Evolutionary conservation across 2,888 invertebrate genomes (phyloP).

Genomic region (Hypselothyrea guttata): DNA sequence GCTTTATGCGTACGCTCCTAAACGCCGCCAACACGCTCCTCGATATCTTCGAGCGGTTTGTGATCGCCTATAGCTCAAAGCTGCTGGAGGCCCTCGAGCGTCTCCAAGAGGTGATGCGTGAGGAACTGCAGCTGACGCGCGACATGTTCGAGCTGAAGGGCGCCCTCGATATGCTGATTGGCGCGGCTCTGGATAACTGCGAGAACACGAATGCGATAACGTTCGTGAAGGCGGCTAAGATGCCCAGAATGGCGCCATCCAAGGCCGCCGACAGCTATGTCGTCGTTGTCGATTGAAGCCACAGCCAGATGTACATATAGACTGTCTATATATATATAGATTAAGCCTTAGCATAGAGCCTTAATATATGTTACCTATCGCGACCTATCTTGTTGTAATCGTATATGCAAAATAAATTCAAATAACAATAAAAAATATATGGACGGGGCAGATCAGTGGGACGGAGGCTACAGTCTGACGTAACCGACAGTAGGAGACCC

Average conservation of each 20-base stretch:
- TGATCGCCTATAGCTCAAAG: constrained; percentile 86
- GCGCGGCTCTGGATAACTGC: constrained; percentile 82
- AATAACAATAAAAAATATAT: too few species aligned
- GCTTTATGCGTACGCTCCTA: constrained; percentile 89
- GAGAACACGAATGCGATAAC: constrained; percentile 72
- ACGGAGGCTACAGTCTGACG: too few species aligned
- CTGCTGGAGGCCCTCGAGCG: constrained; percentile 85
- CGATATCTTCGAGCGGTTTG: constrained; percentile 87
- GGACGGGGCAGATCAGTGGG: too few species aligned
- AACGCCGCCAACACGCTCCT: constrained; percentile 89
- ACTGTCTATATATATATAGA: too few species aligned
- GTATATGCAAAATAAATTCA: too few species aligned
- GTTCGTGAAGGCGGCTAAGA: constrained; percentile 17
- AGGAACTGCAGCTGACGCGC: constrained; percentile 87
- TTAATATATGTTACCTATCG: too few species aligned
- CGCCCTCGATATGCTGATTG: constrained; percentile 86
- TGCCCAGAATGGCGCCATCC: constrained; percentile 71
- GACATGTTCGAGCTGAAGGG: constrained; percentile 87
- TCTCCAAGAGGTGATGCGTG: constrained; percentile 85
- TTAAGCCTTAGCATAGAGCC: too few species aligned
- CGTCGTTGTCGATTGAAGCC: constrained; percentile 59
- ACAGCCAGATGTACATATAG: not conserved
- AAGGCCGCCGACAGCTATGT: constrained; percentile 70
- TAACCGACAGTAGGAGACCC: too few species aligned
- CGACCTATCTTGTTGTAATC: too few species aligned